These are phyloP conservation scores for Acleris laterana DNA, from an alignment of 2,888 invertebrate species.

Conservation along the genomic window DNA sequence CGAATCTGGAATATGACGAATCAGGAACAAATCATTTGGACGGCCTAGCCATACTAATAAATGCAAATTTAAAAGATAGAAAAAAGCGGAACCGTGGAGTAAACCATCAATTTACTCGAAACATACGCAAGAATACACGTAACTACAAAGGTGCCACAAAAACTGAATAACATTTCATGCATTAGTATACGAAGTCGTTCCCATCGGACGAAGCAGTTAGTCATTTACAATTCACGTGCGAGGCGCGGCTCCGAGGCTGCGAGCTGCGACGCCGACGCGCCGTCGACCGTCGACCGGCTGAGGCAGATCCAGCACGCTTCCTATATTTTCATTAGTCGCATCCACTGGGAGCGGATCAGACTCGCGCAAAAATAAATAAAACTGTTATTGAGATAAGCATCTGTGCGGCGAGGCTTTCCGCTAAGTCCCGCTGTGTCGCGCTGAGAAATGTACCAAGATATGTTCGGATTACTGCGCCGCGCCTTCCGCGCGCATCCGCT, in stretches of 20 bases:
- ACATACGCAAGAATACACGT: no score
- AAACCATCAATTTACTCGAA: no score
- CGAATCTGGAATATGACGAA: no score
- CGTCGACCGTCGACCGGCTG: constrained; percentile 38
- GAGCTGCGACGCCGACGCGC: constrained; percentile 44
- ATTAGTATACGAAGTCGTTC: constrained; percentile 31
- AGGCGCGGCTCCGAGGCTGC: constrained; percentile 41
- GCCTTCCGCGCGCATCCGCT: constrained; percentile 62
- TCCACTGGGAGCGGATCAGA: constrained; percentile 77
- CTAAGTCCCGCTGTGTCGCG: constrained; percentile 82
- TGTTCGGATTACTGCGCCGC: constrained; percentile 78
- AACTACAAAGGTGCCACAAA: constrained; percentile 5
- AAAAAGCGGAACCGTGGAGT: no score
- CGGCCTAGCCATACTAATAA: no score
- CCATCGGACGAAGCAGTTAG: constrained; percentile 34
- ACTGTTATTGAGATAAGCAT: constrained; percentile 85
- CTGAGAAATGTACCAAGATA: constrained; percentile 82
- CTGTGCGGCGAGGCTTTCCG: constrained; percentile 79
- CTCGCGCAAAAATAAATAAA: constrained; percentile 83
- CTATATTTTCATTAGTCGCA: constrained; percentile 79
- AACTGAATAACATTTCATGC: constrained; percentile 35
- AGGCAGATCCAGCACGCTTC: constrained; percentile 51
- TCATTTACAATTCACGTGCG: constrained; percentile 45
- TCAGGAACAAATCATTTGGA: no score
- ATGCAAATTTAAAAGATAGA: no score